Evolutionary conservation across 2,888 invertebrate species (phyloP), one percentile per base, ranked within the genome.

Genomic region (Cecidostiba fungosa): DNA sequence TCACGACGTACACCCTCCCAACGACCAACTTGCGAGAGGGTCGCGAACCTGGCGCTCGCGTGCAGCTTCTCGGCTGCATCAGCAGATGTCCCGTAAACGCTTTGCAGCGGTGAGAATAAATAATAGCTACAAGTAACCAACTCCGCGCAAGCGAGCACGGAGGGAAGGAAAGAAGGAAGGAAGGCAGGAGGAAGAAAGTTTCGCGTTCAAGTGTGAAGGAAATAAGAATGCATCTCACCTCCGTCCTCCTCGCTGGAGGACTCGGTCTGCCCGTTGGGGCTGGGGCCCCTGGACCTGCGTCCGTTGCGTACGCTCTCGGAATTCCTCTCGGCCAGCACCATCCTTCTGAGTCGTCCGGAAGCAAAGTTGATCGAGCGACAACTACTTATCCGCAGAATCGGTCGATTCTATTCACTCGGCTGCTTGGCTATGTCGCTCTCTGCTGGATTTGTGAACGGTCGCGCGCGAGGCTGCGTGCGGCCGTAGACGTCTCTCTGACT

Each of bases 301-400:
- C 98, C 98, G 94, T 97, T 97, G 92, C 97, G 95, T 91, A 97
- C 95, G 90, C 95, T 96, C 93, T 98, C 97, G 90, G 95, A 95
- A 94, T 97, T 97, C 94, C 97, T 96, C 93, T 98, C 98, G 50
- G 97, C 97, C 93, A 98, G 95, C 93, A 98, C 98, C 98, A 98
- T 98, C 93, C 66, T 59, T 73, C 43, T 62, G n/a, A 26, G 16
- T 39, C 0, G 39, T 39, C 39, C 39, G 6, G 10, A 39, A 39
- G 39, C 39, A 39, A 39, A 39, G 39, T 23, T 12, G 23, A 14
- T 62, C 26, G 59, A n/a, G 23, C n/a, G 2, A 1, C 26, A 1
- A 12, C 62, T 14, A 26, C 6, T 59, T 62, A 23, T 54, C 54
- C n/a, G 43, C 47, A 54, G 32, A 47, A 23, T 54, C n/a, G 54